Conservation (phyloP, 2,888 invertebrate species). For the Bibio marci region DNA sequence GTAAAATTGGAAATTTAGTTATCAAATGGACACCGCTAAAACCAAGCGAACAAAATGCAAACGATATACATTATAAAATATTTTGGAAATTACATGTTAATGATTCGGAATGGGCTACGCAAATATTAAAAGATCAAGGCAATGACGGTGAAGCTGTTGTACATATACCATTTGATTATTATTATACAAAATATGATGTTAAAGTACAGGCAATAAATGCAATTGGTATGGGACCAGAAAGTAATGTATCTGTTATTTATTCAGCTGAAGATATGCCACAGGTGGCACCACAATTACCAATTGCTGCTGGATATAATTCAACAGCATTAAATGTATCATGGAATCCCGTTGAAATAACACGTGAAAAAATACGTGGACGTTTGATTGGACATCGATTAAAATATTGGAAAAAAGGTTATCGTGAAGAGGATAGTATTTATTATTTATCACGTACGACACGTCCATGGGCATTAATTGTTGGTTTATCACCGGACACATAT, state of each 20-base stretch:
- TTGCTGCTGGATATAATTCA: slow-evolving; percentile 68
- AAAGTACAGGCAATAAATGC: slow-evolving; percentile 72
- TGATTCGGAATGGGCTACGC: slow-evolving; percentile 59
- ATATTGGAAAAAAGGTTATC: slow-evolving; percentile 67
- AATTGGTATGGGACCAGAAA: slow-evolving; percentile 67
- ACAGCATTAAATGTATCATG: slow-evolving; percentile 86
- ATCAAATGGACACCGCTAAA: slow-evolving; percentile 75
- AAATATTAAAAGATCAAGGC: slow-evolving; percentile 43
- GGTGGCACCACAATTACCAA: slow-evolving; percentile 69
- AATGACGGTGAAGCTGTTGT: slow-evolving; percentile 68
- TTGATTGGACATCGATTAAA: slow-evolving; percentile 87
- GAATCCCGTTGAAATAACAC: slow-evolving; percentile 68
- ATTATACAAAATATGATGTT: slow-evolving; percentile 69
- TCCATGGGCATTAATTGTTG: slow-evolving; percentile 81
- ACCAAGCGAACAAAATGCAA: slow-evolving; percentile 69
- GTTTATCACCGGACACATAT: slow-evolving; percentile 79
- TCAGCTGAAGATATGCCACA: slow-evolving; percentile 89
- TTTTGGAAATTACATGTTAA: slow-evolving; percentile 63
- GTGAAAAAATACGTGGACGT: slow-evolving; percentile 72
- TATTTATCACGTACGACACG: slow-evolving; percentile 69
- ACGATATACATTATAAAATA: slow-evolving; percentile 76
- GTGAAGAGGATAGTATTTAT: slow-evolving; percentile 64
- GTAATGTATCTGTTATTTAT: slow-evolving; percentile 53
- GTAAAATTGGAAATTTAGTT: slow-evolving; percentile 85
- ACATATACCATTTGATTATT: slow-evolving; percentile 51